Conservation (phyloP, 2,113 vertebrate genomes). For the Petroica traversi region DNA sequence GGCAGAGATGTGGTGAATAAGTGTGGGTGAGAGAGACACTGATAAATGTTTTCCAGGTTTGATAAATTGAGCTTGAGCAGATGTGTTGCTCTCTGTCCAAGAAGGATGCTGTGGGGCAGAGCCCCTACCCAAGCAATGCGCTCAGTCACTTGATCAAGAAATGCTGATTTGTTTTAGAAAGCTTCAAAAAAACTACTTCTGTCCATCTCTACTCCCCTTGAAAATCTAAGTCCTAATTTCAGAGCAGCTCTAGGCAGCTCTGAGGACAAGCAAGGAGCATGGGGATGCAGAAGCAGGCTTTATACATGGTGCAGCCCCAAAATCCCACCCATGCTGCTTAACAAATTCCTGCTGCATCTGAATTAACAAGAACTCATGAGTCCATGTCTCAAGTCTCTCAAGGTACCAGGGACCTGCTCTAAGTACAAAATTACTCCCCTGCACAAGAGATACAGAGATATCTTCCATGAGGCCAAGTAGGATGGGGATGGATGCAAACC, state of each 20-base stretch:
- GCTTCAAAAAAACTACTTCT: background rate
- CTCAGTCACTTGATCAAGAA: background rate
- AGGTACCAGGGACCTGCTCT: background rate
- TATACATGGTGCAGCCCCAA: background rate
- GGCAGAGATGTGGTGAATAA: background rate
- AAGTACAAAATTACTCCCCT: background rate
- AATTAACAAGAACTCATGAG: background rate
- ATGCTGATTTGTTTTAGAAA: background rate
- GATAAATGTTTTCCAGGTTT: background rate
- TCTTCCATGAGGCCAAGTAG: background rate
- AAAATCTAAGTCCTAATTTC: background rate
- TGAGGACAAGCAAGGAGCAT: rapidly evolving
- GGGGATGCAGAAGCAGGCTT: background rate
- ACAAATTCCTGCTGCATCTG: background rate
- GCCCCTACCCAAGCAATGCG: rapidly evolving
- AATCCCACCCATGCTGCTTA: background rate
- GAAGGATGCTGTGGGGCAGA: background rate
- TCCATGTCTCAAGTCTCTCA: background rate
- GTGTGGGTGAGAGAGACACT: background rate
- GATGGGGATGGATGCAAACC: background rate
- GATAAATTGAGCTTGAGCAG: background rate
- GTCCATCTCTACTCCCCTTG: background rate
- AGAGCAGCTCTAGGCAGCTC: background rate
- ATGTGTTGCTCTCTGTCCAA: background rate
- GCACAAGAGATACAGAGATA: background rate